A percentile compares a stretch with the other conserved stretches of the same genome.
These are phyloP conservation scores for Chamaetylas fuelleborni DNA, from an alignment of 2,113 vertebrate species.

Conservation along the genomic window DNA sequence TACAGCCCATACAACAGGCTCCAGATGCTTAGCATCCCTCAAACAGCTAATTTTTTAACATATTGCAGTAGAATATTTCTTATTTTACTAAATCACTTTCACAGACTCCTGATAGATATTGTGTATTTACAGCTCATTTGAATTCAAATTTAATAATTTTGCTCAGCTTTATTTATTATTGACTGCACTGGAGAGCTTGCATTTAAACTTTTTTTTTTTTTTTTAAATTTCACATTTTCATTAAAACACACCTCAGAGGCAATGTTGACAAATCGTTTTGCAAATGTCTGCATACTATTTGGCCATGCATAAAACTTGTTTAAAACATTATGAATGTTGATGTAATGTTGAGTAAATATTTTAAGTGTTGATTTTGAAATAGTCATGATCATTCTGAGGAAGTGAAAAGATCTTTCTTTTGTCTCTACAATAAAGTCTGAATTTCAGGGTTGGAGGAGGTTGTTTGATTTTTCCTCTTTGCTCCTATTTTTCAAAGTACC, in stretches of 20 bases:
- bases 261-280: background rate
- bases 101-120: background rate
- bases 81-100: slow-evolving; percentile 17
- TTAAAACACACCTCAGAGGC: slow-evolving; percentile 25
- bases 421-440: background rate
- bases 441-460: rapidly evolving
- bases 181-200: background rate
- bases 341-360: background rate
- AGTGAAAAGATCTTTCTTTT: background rate
- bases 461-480: background rate
- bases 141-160: slow-evolving; percentile 29
- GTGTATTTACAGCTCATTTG: slow-evolving; percentile 27
- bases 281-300: background rate
- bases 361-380: background rate
- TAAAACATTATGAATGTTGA: background rate
- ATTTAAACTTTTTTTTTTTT: background rate
- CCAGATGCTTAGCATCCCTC: background rate
- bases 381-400: background rate
- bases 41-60: slow-evolving; percentile 34
- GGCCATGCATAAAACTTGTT: background rate
- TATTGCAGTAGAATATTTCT: slow-evolving; percentile 6
- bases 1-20: background rate
- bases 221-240: slow-evolving; percentile 11
- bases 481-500: background rate
- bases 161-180: slow-evolving; percentile 18